Conservation (phyloP, 2,113 vertebrate species). For the Nymphicus hollandicus region DNA sequence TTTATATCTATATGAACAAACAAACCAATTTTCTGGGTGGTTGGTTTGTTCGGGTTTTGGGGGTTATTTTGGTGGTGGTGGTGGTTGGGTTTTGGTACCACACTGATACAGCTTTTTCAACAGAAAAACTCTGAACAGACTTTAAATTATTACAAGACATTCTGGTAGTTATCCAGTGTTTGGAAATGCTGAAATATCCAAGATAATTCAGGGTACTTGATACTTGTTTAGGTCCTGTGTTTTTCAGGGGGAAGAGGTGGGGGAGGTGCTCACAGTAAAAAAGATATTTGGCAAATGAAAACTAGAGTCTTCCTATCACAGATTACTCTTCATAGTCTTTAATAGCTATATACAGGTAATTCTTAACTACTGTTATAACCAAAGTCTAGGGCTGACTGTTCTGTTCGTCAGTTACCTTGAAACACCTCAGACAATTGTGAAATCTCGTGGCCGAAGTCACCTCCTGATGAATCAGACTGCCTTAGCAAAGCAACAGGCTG, state of each 20-base stretch:
- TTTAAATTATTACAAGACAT: background rate
- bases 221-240: background rate
- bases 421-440: constrained; percentile 64
- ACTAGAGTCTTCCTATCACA: background rate
- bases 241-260: background rate
- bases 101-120: background rate
- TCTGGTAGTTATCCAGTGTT: background rate
- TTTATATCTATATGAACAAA: background rate
- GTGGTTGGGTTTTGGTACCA: background rate
- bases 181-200: background rate
- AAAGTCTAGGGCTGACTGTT: background rate
- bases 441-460: constrained; percentile 52
- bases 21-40: background rate
- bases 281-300: background rate
- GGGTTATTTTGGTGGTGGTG: background rate
- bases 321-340: background rate
- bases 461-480: constrained; percentile 70
- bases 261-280: background rate
- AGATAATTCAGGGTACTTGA: background rate
- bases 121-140: background rate
- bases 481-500: constrained; percentile 86
- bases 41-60: background rate
- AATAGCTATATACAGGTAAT: background rate
- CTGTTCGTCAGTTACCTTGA: constrained; percentile 69
- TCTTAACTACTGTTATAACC: background rate